A percentile compares a stretch with the other conserved stretches of the same genome.
Conservation (phyloP, 1,140 invertebrate species). For the Brachionus rotundiformis region DNA sequence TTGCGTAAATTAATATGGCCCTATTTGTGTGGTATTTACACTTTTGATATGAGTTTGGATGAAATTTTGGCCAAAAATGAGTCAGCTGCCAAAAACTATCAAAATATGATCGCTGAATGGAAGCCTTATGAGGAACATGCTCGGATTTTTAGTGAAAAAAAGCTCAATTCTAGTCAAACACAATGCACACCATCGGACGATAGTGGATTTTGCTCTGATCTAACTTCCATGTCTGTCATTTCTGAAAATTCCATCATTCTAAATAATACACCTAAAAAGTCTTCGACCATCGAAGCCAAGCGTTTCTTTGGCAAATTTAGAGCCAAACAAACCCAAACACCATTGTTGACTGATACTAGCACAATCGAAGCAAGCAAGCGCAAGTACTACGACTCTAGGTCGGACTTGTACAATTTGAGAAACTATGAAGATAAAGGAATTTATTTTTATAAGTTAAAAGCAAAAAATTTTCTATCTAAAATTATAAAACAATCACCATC, state of each 20-base stretch:
- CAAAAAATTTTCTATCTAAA: constrained; percentile 18
- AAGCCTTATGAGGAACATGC: constrained; percentile 40
- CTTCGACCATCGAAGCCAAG: background rate
- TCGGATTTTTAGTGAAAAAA: constrained; percentile 2
- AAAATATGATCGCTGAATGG: constrained; percentile 33
- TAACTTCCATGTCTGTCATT: background rate
- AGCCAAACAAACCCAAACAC: constrained; percentile 26
- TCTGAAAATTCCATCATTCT: background rate
- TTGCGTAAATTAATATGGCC: constrained; percentile 73
- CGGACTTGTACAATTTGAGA: constrained; percentile 45
- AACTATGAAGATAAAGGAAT: constrained; percentile 9
- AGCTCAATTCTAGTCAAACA: background rate
- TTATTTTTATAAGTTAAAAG: constrained; percentile 23
- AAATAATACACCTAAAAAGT: constrained; percentile 1
- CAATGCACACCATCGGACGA: constrained; percentile 17
- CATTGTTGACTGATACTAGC: background rate
- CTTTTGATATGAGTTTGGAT: constrained; percentile 74
- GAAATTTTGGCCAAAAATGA: constrained; percentile 19
- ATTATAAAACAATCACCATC: background rate
- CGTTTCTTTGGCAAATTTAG: constrained; percentile 14
- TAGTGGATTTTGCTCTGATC: constrained; percentile 26
- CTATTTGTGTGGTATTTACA: constrained; percentile 81
- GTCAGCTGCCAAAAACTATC: background rate
- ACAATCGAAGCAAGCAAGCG: background rate
- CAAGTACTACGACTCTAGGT: background rate